Conservation (phyloP, 2,113 vertebrate genomes). For the Ranitomeya imitator region DNA sequence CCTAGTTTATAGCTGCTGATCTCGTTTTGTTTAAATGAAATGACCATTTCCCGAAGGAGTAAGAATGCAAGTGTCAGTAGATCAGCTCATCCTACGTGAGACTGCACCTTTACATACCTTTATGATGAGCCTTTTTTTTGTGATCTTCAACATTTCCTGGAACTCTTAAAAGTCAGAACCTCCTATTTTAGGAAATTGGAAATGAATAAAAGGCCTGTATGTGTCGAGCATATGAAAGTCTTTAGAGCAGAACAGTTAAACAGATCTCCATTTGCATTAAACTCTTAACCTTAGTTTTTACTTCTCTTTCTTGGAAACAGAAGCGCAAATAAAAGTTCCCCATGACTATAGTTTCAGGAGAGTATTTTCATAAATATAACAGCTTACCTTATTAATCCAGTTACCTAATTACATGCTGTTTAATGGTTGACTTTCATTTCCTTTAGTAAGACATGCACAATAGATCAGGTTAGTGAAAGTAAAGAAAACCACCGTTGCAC, state of each 20-base stretch:
- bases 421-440: not conserved
- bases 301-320: constrained; percentile 1
- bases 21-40: not conserved
- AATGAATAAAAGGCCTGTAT: constrained; percentile 8
- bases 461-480: not conserved
- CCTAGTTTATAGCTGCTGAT: constrained; percentile 15
- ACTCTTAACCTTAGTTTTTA: not conserved
- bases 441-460: not conserved
- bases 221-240: constrained; percentile 16
- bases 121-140: constrained; percentile 20
- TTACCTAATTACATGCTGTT: not conserved
- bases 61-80: constrained; percentile 19
- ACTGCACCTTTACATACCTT: constrained; percentile 21
- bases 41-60: not conserved
- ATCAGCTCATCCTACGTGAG: constrained; percentile 24
- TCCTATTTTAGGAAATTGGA: constrained; percentile 32
- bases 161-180: constrained; percentile 26
- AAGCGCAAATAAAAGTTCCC: not conserved
- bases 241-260: not conserved
- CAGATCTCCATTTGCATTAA: not conserved
- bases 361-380: not conserved
- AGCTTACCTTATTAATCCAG: not conserved
- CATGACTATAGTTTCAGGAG: not conserved
- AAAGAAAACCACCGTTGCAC: constrained; percentile 45
- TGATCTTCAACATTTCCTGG: constrained; percentile 35